Evolutionary conservation across 1,140 invertebrate species (phyloP).

Genomic region (Nasonia longicornis): DNA sequence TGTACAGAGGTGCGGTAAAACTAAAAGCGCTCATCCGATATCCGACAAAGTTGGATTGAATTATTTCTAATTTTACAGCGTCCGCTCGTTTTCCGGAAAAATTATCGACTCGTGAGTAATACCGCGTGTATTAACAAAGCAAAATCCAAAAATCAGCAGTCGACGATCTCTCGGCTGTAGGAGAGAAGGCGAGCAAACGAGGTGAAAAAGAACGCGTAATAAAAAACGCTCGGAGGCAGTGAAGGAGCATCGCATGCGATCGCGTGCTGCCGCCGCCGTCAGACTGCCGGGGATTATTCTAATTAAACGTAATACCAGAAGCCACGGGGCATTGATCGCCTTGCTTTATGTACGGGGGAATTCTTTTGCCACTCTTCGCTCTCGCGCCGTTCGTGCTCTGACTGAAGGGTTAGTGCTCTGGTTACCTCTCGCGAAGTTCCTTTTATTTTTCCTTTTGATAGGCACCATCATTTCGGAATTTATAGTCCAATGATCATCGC

Average conservation of each 20-base stretch:
- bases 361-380: not conserved
- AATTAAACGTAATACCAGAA: slow-evolving; percentile 56
- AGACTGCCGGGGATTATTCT: slow-evolving; percentile 51
- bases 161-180: not conserved
- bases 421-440: not conserved
- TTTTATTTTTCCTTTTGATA: not conserved
- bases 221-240: not conserved
- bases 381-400: not conserved
- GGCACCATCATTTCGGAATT: too few species aligned
- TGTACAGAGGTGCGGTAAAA: not conserved
- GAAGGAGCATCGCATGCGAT: slow-evolving; percentile 11
- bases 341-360: not conserved
- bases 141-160: too few species aligned
- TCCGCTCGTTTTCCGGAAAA: too few species aligned
- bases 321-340: slow-evolving; percentile 53
- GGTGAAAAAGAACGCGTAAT: not conserved
- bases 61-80: not conserved
- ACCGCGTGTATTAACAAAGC: too few species aligned
- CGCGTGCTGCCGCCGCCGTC: slow-evolving; percentile 34
- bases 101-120: too few species aligned
- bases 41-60: not conserved
- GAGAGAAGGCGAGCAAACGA: not conserved
- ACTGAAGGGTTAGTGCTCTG: not conserved
- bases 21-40: not conserved
- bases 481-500: too few species aligned